Evolutionary conservation across 1,140 invertebrate species (phyloP), one percentile per base, ranked within the genome.

Genomic region (Medauroidea extradentata): DNA sequence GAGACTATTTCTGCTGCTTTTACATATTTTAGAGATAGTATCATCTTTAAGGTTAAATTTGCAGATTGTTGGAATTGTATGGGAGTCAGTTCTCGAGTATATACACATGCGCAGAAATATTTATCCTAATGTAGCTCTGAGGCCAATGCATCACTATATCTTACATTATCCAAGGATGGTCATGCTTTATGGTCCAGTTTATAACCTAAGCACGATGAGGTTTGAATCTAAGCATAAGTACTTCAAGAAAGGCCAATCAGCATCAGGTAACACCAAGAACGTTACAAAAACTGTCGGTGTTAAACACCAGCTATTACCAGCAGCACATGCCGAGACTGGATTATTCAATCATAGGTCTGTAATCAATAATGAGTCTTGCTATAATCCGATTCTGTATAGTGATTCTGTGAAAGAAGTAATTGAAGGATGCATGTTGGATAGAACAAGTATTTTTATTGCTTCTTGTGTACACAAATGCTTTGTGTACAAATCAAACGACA

Each of bases 181-280:
- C 7, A 9, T 52, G 27, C 4, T 23, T 7, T 52, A 23, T 29
- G 50, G 50, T 52, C 50, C 50, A 52, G 4, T 52, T 16, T 23
- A 4, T 9, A 21, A 27, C 18, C 7, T 52, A 8, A 23, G 50
- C 18, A 52, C 50, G 16, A 21, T 52, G 19, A 21, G 50, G 19
- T 52, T 52, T 27, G 50, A 52, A 29, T 23, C 19, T 9, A 52
- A 52, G 25, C 50, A 52, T 41, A 16, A 9, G 25, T 52, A 24
- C 25, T 29, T 52, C 16, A 52, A 52, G n/a, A 46, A n/a, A 11
- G 3, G n/a, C 13, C 44, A 46, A n/a, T 25, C 18, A 46, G 18
- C 44, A 46, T 46, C 44, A 4, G 9, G 25, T 16, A 52, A 52
- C 50, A 23, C 25, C 19, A 52, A 52, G n/a, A 21, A 44, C 7